Evolutionary conservation across 53 echinoderm and acorn worm genomes (phyloP).

Genomic region (Apostichopus leukothele): DNA sequence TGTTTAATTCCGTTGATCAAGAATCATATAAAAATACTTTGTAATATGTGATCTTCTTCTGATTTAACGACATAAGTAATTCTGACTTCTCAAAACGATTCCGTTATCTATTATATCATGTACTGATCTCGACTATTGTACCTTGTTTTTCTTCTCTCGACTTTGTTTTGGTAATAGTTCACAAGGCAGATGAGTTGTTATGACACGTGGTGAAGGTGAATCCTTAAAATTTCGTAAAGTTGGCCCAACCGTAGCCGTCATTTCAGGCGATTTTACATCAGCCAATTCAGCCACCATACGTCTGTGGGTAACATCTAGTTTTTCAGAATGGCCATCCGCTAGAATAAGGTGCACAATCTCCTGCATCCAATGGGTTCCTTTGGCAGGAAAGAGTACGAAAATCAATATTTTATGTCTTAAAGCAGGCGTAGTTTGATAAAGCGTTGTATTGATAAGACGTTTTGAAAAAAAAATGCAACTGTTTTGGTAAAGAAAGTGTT

Average conservation of each 20-base stretch:
- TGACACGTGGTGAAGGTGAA: not conserved
- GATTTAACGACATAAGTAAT: too few relatives aligned
- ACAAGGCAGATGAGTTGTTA: not conserved
- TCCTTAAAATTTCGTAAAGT: not conserved
- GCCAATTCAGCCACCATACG: not conserved
- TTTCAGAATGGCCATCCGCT: not conserved
- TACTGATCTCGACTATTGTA: not conserved
- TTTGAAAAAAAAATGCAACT: too few relatives aligned
- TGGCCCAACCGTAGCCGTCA: not conserved
- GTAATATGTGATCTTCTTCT: too few relatives aligned
- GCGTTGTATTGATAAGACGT: too few relatives aligned
- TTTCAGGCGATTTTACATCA: not conserved
- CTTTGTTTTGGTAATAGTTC: not conserved
- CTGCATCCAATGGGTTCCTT: not conserved
- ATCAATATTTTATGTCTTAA: too few relatives aligned
- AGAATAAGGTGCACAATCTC: not conserved
- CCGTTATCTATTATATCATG: too few relatives aligned
- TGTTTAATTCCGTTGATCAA: too few relatives aligned
- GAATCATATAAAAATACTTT: too few relatives aligned
- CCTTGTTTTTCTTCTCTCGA: slow-evolving; percentile 1
- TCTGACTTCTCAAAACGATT: too few relatives aligned
- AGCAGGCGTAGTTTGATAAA: too few relatives aligned
- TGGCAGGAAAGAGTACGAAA: not conserved
- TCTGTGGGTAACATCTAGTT: not conserved
- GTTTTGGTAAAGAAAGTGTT: too few relatives aligned